Conservation (phyloP, 2,113 vertebrate species). For the Cyprinodon variegatus region DNA sequence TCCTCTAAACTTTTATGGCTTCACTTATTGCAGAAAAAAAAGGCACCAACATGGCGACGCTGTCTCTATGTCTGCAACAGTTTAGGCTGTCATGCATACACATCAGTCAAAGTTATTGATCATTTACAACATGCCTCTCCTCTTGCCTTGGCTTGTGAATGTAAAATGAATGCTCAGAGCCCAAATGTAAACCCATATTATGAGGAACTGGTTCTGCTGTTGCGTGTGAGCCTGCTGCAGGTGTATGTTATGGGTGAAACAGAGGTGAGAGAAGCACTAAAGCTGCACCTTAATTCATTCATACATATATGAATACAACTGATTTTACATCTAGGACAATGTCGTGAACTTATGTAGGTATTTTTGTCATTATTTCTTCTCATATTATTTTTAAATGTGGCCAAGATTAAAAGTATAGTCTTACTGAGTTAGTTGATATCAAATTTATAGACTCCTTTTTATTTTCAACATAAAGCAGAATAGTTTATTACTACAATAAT, state of each 20-base stretch:
- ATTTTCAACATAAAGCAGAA: neutral
- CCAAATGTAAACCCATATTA: neutral
- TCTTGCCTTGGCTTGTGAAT: neutral
- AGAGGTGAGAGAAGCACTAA: neutral
- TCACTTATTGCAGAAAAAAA: neutral
- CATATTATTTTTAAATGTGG: neutral
- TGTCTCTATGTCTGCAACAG: neutral
- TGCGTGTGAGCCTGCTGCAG: neutral
- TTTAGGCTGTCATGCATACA: neutral
- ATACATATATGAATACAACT: neutral
- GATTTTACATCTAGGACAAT: neutral
- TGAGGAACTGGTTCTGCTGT: neutral
- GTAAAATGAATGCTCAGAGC: neutral
- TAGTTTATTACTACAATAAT: neutral
- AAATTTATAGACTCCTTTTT: no score
- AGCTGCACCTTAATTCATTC: neutral
- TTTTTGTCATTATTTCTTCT: neutral
- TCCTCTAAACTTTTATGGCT: neutral
- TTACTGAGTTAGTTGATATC: no score
- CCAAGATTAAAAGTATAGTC: no score
- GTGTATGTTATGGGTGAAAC: neutral
- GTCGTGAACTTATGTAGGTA: neutral
- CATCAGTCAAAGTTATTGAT: neutral
- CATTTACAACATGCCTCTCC: neutral
- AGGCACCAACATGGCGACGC: neutral